A percentile compares a stretch with the other conserved stretches of the same genome.
Conservation (phyloP, 2,888 invertebrate genomes). For the Tridacna crocea region DNA sequence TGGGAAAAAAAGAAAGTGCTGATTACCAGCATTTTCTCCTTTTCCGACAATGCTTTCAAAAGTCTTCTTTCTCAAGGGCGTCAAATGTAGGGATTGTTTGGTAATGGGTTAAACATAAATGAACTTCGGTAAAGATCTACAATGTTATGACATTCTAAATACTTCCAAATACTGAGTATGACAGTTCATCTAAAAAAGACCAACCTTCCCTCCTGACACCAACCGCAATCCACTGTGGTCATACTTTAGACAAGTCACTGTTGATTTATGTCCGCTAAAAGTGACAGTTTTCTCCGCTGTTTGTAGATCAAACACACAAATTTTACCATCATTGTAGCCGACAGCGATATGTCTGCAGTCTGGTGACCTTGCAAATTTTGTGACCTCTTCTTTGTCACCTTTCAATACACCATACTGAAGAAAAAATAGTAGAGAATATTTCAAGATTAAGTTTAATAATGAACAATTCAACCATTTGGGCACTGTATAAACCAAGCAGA, state of each 20-base stretch:
- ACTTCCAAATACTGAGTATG: neutral
- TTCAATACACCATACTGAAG: conserved; percentile 85
- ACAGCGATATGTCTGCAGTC: conserved; percentile 93
- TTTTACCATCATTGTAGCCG: conserved; percentile 95
- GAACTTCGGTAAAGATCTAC: too few species aligned
- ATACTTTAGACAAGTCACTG: conserved; percentile 92
- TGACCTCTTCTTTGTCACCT: conserved; percentile 93
- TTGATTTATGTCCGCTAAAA: conserved; percentile 93
- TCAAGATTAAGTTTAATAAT: too few species aligned
- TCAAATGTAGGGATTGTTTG: too few species aligned
- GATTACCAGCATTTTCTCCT: too few species aligned
- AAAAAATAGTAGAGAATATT: neutral
- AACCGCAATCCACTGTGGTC: conserved; percentile 93
- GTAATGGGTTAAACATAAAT: too few species aligned
- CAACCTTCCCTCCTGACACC: conserved; percentile 93
- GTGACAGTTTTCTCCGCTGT: conserved; percentile 88
- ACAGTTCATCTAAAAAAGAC: neutral
- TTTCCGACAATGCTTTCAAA: too few species aligned
- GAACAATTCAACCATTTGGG: too few species aligned
- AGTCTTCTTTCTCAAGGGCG: too few species aligned
- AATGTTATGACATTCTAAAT: too few species aligned
- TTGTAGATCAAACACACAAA: conserved; percentile 92
- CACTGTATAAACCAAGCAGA: too few species aligned
- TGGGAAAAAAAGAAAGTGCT: too few species aligned
- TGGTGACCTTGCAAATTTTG: conserved; percentile 90